Percentiles rank a stretch among this genome's conserved stretches.
Conservation (phyloP, 1,140 invertebrate genomes). For the Papilio xuthus region DNA sequence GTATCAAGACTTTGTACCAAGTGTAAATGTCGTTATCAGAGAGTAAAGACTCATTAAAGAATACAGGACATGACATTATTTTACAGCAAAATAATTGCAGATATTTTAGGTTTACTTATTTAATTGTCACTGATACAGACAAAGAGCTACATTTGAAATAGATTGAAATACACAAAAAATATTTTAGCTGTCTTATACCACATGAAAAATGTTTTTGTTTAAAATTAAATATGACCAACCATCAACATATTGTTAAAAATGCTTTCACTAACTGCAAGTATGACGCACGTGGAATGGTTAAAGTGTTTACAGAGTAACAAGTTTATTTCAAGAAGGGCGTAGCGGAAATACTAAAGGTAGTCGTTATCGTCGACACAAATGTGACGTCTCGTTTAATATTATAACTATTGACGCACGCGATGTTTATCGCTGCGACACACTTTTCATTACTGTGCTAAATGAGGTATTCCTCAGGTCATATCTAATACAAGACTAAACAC, state of each 20-base stretch:
- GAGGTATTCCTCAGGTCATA: neutral
- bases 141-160: too few species aligned
- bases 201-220: neutral
- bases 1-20: neutral
- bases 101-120: neutral
- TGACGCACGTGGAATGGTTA: neutral
- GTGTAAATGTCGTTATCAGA: conserved; percentile 7
- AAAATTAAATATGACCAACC: neutral
- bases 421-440: conserved; percentile 13
- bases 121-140: too few species aligned
- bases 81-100: neutral
- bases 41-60: neutral
- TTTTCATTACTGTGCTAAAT: neutral
- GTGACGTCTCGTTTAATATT: conserved; percentile 22
- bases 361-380: conserved; percentile 13
- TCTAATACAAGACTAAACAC: too few species aligned
- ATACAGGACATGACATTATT: neutral
- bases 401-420: conserved; percentile 16
- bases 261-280: neutral
- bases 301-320: conserved; percentile 11
- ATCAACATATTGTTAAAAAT: neutral
- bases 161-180: too few species aligned
- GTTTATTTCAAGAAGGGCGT: conserved; percentile 12
- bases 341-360: neutral
- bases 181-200: too few species aligned